Evolutionary conservation across 1,140 invertebrate species (phyloP), one percentile per base, ranked within the genome.

Genomic region (Drosophila novamexicana): DNA sequence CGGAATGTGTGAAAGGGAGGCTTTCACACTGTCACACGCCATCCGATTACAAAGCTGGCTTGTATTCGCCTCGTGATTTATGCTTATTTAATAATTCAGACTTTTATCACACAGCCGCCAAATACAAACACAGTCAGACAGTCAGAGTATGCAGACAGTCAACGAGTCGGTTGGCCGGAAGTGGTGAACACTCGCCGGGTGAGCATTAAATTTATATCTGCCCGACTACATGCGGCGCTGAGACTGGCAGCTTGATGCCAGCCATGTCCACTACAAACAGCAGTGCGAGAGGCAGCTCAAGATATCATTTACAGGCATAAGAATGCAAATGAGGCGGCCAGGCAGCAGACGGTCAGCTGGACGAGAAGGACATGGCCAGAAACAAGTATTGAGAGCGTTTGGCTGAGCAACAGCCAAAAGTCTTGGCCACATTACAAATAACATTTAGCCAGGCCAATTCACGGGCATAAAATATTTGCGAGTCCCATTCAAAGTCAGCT

Each of bases 71-170:
- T 45, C 50, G 70, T 86, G 83, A 86, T 86, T 86, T 88, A 88
- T 86, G 83, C 82, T 67, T 79, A 82, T 82, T 88, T 86, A 86
- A 86, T 88, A 86, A 82, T 88, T 86, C 83, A 88, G 83, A 65
- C 52, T 82, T 73, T 86, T 86, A 88, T 88, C 82, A 71, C 79
- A 56, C 62, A 63, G 50, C 78, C 79, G 76, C 50, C 63, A 77
- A 79, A 49, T 44, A 44, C 16, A 66, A 7, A 22, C 37, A 44
- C 29, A 71, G 44, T 63, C 62, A 14, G 10, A 12, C 29, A 40
- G 39, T 6, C 18, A 18, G n/a, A 79, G 39, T 57, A 14, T 14
- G 14, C 63, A 29, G 32, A 53, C 7, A 50, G 54, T 37, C 16
- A 32, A 39, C 18, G 22, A 18, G 47, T 40, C 52, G 29, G 37